A percentile compares a stretch with the other conserved stretches of the same genome.
These are phyloP conservation scores for Aphaenogaster floridana DNA, from an alignment of 1,140 invertebrate genomes.

Conservation along the genomic window DNA sequence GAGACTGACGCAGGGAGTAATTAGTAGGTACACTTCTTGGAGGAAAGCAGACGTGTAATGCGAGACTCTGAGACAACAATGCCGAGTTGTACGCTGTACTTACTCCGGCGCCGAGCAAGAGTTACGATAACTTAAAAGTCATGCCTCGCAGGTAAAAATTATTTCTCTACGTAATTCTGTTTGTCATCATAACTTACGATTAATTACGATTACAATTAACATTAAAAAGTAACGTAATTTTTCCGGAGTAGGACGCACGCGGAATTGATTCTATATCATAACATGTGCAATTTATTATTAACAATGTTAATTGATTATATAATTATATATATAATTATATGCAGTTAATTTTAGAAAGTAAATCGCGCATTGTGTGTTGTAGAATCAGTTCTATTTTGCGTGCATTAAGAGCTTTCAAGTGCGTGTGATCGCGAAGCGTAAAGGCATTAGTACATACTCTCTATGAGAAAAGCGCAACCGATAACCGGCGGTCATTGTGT, in stretches of 20 bases:
- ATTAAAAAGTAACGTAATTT: not conserved
- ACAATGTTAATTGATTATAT: not conserved
- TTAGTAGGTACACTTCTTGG: conserved; percentile 75
- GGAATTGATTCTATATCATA: not conserved
- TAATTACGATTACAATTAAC: not conserved
- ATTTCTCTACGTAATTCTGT: conserved; percentile 1
- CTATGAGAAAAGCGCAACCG: conserved; percentile 4
- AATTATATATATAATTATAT: not conserved
- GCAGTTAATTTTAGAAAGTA: not conserved
- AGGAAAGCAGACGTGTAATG: conserved; percentile 74
- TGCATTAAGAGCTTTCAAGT: not conserved
- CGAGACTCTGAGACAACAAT: conserved; percentile 73
- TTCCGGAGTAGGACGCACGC: not conserved
- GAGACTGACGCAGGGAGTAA: conserved; percentile 75
- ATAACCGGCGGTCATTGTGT: conserved; percentile 3
- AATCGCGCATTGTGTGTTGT: not conserved
- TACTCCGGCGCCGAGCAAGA: conserved; percentile 29
- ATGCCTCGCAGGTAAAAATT: conserved; percentile 49
- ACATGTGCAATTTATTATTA: not conserved
- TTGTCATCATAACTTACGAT: conserved; percentile 22
- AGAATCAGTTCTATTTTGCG: conserved; percentile 16
- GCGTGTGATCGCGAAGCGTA: conserved; percentile 9
- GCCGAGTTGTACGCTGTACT: conserved; percentile 59
- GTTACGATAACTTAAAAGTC: conserved; percentile 64
- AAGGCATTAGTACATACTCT: conserved; percentile 7